These are phyloP conservation scores for Syndactyla subalaris DNA, from an alignment of 2,797 vertebrate genomes.

Conservation along the genomic window DNA sequence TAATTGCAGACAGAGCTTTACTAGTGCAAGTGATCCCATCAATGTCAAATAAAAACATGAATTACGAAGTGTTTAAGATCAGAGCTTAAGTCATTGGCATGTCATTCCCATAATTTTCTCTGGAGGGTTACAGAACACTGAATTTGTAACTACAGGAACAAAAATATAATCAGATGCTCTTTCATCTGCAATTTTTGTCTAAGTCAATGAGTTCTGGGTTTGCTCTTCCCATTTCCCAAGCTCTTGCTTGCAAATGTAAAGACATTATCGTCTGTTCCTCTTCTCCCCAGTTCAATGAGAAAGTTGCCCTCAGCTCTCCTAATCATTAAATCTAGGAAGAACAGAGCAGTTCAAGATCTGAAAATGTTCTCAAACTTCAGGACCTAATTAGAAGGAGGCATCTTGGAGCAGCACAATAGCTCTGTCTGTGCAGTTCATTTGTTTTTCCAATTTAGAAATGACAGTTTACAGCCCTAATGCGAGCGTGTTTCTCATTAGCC, in stretches of 20 bases:
- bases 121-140: not conserved
- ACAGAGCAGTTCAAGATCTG: not conserved
- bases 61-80: not conserved
- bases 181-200: not conserved
- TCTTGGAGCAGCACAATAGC: not conserved
- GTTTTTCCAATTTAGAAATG: constrained; percentile 31
- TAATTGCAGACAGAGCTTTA: not conserved
- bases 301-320: not conserved
- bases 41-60: not conserved
- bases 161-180: not conserved
- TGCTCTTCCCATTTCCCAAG: not conserved
- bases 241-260: not conserved
- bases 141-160: not conserved
- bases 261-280: not conserved
- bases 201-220: not conserved
- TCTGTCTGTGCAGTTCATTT: constrained; percentile 18
- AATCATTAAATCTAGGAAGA: not conserved
- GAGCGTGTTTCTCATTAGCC: constrained; percentile 9
- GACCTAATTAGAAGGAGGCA: not conserved
- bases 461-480: constrained; percentile 22
- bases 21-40: not conserved
- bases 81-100: not conserved
- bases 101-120: not conserved
- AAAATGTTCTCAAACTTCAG: not conserved
- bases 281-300: not conserved